Conservation (phyloP, 1,140 invertebrate species). For the Phymastichus coffea region DNA sequence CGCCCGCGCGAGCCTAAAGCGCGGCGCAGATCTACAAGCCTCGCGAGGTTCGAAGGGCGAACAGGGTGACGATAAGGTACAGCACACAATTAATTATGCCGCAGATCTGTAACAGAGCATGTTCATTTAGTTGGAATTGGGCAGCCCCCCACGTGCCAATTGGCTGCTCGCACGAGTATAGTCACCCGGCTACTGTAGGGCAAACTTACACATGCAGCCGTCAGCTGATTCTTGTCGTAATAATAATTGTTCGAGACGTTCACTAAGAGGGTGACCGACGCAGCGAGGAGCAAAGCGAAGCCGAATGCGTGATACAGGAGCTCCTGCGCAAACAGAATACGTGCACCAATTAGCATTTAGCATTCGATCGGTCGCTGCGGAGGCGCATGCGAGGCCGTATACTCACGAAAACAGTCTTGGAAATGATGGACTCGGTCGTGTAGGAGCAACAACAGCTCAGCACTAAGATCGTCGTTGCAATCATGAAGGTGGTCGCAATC, state of each 20-base stretch:
- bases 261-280: conserved; percentile 66
- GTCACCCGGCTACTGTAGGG: not conserved
- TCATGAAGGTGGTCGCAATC: conserved; percentile 71
- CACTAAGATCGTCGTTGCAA: conserved; percentile 73
- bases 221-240: conserved; percentile 61
- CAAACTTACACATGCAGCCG: conserved; percentile 67
- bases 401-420: conserved; percentile 86
- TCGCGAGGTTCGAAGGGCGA: conserved; percentile 71
- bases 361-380: not conserved
- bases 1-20: not conserved
- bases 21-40: conserved; percentile 57
- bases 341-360: not conserved
- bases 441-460: conserved; percentile 72
- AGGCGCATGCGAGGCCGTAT: not conserved
- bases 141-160: not conserved
- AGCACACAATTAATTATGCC: conserved; percentile 69
- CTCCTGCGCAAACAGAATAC: conserved; percentile 59
- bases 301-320: conserved; percentile 75
- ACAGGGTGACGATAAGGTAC: conserved; percentile 73
- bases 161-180: not conserved
- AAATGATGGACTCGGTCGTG: conserved; percentile 74
- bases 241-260: conserved; percentile 59
- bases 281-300: conserved; percentile 67
- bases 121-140: not conserved
- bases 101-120: conserved; percentile 62